Conservation (phyloP, 2,888 invertebrate genomes). For the Dorcus hopei region DNA sequence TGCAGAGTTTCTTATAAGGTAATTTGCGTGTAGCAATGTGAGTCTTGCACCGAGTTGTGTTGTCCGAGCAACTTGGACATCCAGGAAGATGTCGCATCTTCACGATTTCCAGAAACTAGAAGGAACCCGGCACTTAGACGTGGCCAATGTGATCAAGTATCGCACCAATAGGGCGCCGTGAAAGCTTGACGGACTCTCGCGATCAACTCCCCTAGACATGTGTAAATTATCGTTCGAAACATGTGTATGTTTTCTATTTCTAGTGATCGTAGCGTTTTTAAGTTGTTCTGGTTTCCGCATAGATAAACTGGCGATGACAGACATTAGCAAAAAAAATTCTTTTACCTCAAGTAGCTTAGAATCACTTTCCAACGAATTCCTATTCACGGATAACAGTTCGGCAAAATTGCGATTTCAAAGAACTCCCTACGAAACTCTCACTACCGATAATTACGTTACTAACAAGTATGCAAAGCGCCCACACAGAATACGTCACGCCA, state of each 20-base stretch:
- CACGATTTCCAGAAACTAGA: slow-evolving; percentile 34
- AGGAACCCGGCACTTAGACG: slow-evolving; percentile 40
- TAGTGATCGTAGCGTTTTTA: slow-evolving; percentile 48
- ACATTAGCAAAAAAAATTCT: slow-evolving; percentile 40
- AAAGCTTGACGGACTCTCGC: slow-evolving; percentile 30
- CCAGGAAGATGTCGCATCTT: slow-evolving; percentile 42
- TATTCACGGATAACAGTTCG: neutral
- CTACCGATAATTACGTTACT: slow-evolving; percentile 11
- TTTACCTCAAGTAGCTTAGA: slow-evolving; percentile 34
- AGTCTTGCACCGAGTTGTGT: slow-evolving; percentile 23
- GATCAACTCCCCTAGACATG: slow-evolving; percentile 41
- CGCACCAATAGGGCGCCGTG: slow-evolving; percentile 38
- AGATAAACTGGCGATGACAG: slow-evolving; percentile 45
- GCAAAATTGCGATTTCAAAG: slow-evolving; percentile 10
- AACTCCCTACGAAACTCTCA: slow-evolving; percentile 5
- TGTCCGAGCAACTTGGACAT: slow-evolving; percentile 28
- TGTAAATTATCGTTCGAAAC: slow-evolving; percentile 49
- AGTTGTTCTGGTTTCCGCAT: slow-evolving; percentile 51
- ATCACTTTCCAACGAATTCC: slow-evolving; percentile 29
- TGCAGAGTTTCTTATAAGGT: slow-evolving; percentile 22
- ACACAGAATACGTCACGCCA: slow-evolving; percentile 34
- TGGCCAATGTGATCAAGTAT: slow-evolving; percentile 37
- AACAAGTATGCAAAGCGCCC: slow-evolving; percentile 9
- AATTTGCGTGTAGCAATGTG: slow-evolving; percentile 26
- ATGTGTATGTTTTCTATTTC: slow-evolving; percentile 50